phyloP scores from a whole-genome alignment of 2,888 invertebrate species.

The Epirrhoe alternata region DNA sequence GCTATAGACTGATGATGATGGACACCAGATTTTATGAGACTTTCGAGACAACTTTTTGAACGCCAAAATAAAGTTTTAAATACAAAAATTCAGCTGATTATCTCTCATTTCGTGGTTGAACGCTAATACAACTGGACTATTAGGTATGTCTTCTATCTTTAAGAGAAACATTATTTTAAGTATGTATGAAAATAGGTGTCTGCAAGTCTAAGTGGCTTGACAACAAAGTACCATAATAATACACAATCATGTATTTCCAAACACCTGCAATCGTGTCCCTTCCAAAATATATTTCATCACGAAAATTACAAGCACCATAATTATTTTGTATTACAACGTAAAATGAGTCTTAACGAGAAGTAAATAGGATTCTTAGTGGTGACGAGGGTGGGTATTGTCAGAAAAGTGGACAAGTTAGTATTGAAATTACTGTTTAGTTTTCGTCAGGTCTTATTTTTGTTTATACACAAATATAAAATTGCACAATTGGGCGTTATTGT shows the following conservation, averaged over 20 bases:
- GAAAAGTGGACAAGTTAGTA: conserved; percentile 8
- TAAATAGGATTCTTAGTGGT: background rate
- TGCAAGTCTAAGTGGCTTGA: background rate
- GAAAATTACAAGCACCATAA: conserved; percentile 39
- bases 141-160: no score
- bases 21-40: no score
- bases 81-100: no score
- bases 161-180: no score
- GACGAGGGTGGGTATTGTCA: background rate
- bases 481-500: no score
- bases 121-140: no score
- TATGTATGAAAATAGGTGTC: background rate
- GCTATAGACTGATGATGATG: no score
- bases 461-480: no score
- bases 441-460: no score
- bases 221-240: conserved; percentile 17
- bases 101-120: no score
- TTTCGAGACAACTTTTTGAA: no score
- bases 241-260: conserved; percentile 38
- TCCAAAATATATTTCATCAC: conserved; percentile 40
- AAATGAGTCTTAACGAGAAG: conserved; percentile 25
- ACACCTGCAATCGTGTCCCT: conserved; percentile 43
- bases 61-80: no score
- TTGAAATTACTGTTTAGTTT: background rate
- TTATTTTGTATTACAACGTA: conserved; percentile 24